Evolutionary conservation across 2,888 invertebrate species (phyloP).

Genomic region (Trypoxylon attenuatum): DNA sequence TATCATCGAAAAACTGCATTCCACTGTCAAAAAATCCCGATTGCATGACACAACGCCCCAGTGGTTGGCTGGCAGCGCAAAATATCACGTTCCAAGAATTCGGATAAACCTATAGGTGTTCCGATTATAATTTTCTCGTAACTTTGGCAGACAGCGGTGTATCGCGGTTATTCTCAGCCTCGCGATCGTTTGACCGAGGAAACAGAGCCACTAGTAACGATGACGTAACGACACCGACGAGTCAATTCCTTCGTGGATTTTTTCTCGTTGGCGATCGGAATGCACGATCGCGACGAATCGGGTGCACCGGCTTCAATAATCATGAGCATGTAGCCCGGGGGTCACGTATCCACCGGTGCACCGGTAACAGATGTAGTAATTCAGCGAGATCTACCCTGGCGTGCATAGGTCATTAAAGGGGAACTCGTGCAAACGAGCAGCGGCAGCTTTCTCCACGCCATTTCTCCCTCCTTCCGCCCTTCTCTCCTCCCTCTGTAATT

Average conservation of each 20-base stretch:
- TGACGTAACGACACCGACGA: slow-evolving; percentile 28
- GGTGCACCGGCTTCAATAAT: slow-evolving; percentile 28
- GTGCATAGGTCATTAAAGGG: slow-evolving; percentile 50
- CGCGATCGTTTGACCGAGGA: not conserved
- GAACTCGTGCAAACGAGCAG: slow-evolving; percentile 48
- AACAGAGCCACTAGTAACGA: slow-evolving; percentile 12
- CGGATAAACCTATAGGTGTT: not conserved
- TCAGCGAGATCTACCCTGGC: slow-evolving; percentile 34
- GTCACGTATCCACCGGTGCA: slow-evolving; percentile 11
- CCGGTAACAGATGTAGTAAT: slow-evolving; percentile 52
- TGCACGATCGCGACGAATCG: slow-evolving; percentile 21
- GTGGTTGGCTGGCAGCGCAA: not conserved
- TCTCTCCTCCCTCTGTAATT: not conserved
- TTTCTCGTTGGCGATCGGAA: slow-evolving; percentile 18
- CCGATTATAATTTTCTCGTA: not conserved
- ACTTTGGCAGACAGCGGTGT: not conserved
- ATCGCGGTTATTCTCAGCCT: not conserved
- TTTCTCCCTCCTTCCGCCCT: not conserved
- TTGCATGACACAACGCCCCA: too few species aligned
- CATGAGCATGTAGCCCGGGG: slow-evolving; percentile 19
- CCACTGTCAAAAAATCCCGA: not conserved
- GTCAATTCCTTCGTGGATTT: slow-evolving; percentile 31
- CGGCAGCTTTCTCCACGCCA: slow-evolving; percentile 26
- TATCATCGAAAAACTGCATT: not conserved
- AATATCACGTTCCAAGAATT: not conserved